Percentiles rank a stretch among this genome's conserved stretches.
phyloP scores from a whole-genome alignment of 1,140 invertebrate species.

The Asbolus verrucosus region DNA sequence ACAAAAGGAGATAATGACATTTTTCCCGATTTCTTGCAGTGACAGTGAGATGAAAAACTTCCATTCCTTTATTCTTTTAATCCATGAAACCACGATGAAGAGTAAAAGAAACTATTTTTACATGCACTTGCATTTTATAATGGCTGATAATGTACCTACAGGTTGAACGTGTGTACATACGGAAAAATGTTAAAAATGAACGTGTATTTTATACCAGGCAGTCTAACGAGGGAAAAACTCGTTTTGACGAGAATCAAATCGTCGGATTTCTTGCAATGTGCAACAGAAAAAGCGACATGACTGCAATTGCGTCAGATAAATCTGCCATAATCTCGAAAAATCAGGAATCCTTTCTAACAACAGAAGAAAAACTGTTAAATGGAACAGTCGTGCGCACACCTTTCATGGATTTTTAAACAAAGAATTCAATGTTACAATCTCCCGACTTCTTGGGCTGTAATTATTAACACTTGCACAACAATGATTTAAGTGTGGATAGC shows the following conservation, averaged over 20 bases:
- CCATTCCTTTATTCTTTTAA: no score
- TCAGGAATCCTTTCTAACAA: no score
- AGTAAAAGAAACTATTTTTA: conserved; percentile 29
- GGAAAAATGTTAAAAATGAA: conserved; percentile 18
- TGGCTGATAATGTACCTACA: conserved; percentile 14
- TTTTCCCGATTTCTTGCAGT: not conserved
- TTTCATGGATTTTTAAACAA: not conserved
- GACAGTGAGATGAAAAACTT: no score
- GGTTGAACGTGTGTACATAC: conserved; percentile 3
- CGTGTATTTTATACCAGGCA: conserved; percentile 14
- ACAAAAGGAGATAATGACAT: not conserved
- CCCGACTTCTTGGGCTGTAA: no score
- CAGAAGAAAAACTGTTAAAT: not conserved
- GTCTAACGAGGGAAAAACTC: conserved; percentile 19
- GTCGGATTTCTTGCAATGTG: no score
- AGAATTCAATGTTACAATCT: conserved; percentile 29
- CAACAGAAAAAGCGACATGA: no score
- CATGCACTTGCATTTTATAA: conserved; percentile 22
- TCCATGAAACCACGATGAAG: conserved; percentile 2
- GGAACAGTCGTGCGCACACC: conserved; percentile 20
- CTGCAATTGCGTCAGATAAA: no score
- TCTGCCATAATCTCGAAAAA: not conserved
- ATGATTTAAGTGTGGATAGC: no score
- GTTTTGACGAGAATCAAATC: conserved; percentile 6
- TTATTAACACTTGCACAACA: conserved; percentile 14